Evolutionary conservation across 2,797 vertebrate genomes (phyloP).

Genomic region (Micromesistius poutassou): DNA sequence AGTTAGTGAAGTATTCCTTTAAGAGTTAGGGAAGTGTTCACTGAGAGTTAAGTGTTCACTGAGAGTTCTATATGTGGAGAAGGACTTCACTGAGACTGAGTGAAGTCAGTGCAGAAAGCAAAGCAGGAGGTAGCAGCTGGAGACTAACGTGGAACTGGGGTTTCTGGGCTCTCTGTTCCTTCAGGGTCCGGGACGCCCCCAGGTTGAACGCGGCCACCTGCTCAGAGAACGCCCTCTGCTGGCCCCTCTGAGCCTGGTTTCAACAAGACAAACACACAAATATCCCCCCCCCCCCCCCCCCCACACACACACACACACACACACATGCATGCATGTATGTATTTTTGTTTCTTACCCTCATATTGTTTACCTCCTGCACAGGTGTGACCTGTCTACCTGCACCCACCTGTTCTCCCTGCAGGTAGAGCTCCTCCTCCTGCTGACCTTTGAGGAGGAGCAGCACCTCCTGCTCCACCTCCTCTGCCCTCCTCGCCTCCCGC

Average conservation of each 20-base stretch:
- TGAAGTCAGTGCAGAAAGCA: background rate
- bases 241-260: constrained; percentile 49
- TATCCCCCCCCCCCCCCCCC: background rate
- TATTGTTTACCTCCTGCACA: background rate
- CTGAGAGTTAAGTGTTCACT: no score
- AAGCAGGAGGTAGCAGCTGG: background rate
- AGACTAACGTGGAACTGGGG: constrained; percentile 65
- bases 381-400: background rate
- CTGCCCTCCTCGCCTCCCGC: constrained; percentile 58
- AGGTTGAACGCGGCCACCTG: constrained; percentile 74
- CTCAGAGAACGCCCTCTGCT: constrained; percentile 62
- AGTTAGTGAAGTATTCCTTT: no score
- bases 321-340: background rate
- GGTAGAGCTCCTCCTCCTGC: constrained; percentile 63
- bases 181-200: constrained; percentile 62
- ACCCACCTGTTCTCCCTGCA: constrained; percentile 69
- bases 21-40: no score
- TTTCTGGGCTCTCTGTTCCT: constrained; percentile 55
- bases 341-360: background rate
- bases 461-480: constrained; percentile 68
- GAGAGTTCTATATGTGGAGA: background rate
- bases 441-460: constrained; percentile 68
- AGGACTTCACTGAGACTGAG: background rate
- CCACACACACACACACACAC: background rate
- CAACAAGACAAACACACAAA: background rate